Evolutionary conservation across 2,888 invertebrate genomes (phyloP).

Genomic region (Limnephilus auricula): DNA sequence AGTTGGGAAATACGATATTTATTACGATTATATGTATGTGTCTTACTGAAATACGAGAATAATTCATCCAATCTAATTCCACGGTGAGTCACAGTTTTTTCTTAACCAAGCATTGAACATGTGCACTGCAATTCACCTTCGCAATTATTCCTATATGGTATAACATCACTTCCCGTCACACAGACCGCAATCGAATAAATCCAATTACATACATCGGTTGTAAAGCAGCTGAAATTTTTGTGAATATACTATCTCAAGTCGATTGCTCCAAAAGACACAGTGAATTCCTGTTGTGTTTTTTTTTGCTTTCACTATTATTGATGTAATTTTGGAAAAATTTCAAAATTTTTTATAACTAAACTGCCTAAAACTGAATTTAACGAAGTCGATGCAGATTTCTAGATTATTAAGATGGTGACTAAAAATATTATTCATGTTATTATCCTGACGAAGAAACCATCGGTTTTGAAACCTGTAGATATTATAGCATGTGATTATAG

Average conservation of each 20-base stretch:
- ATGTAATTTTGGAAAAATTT: no score
- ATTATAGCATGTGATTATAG: no score
- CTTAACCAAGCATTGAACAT: not conserved
- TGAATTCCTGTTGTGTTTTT: not conserved
- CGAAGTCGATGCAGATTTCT: no score
- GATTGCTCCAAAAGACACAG: no score
- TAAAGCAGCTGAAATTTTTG: not conserved
- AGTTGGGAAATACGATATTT: not conserved
- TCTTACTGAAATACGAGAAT: not conserved
- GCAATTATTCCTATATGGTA: not conserved
- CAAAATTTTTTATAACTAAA: no score
- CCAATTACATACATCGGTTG: not conserved
- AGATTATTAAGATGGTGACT: no score
- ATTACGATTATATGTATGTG: not conserved
- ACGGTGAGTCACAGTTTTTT: conserved; percentile 20
- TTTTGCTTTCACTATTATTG: not conserved
- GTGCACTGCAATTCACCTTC: not conserved
- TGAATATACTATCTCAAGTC: not conserved
- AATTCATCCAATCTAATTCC: not conserved
- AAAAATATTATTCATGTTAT: no score
- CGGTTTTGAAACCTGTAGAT: no score
- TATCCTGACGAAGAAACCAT: no score
- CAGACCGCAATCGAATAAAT: not conserved
- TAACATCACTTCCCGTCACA: not conserved
- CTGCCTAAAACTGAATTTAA: no score